These are phyloP conservation scores for Falco punctatus DNA, from an alignment of 2,113 vertebrate species.

Conservation along the genomic window DNA sequence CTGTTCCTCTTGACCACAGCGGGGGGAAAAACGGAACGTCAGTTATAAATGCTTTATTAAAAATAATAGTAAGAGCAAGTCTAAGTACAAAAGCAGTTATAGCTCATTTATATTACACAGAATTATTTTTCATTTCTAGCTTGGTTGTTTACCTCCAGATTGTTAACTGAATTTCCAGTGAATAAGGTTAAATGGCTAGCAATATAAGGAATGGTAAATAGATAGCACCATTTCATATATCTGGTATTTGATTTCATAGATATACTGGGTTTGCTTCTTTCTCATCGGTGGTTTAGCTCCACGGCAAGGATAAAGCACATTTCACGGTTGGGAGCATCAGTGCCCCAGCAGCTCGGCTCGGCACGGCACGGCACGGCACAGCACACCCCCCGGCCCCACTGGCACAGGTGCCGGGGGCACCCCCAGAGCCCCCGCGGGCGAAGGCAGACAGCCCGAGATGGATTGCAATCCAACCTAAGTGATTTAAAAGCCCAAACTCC, in stretches of 20 bases:
- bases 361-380: background rate
- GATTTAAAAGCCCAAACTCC: constrained; percentile 36
- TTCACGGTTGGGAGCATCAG: constrained; percentile 12
- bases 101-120: constrained; percentile 76
- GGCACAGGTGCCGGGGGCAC: background rate
- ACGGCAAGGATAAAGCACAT: background rate
- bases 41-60: constrained; percentile 72
- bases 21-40: background rate
- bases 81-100: constrained; percentile 78
- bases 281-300: constrained; percentile 23
- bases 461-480: background rate
- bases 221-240: constrained; percentile 83
- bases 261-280: constrained; percentile 14
- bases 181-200: constrained; percentile 77
- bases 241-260: constrained; percentile 39
- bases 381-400: background rate
- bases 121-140: constrained; percentile 76
- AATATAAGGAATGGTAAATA: constrained; percentile 82
- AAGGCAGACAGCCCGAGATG: background rate
- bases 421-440: background rate
- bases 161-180: constrained; percentile 82
- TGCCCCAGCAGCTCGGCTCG: background rate
- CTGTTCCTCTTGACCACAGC: constrained; percentile 49
- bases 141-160: constrained; percentile 56
- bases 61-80: constrained; percentile 71